These are phyloP conservation scores for Hoplostethus atlanticus DNA, from an alignment of 2,797 vertebrate genomes.

Conservation along the genomic window DNA sequence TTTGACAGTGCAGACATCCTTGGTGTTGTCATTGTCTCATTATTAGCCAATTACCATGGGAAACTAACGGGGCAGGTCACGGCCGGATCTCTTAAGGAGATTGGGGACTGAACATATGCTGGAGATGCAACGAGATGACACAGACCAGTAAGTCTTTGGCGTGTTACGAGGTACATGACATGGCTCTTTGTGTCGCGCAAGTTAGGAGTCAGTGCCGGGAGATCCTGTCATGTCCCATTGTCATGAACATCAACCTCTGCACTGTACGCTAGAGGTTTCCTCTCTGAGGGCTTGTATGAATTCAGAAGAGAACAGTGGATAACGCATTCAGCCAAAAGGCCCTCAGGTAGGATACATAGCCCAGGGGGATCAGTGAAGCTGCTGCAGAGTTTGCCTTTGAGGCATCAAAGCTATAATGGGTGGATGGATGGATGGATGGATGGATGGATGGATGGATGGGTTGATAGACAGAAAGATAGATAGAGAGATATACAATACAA, in stretches of 20 bases:
- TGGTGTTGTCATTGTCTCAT: slow-evolving; percentile 68
- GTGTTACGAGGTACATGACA: slow-evolving; percentile 62
- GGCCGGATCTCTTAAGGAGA: slow-evolving; percentile 67
- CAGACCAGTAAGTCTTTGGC: slow-evolving; percentile 67
- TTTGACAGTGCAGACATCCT: slow-evolving; percentile 74
- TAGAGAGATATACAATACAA: neutral
- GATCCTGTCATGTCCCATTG: slow-evolving; percentile 74
- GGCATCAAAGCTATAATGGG: slow-evolving; percentile 58
- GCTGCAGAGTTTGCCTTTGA: slow-evolving; percentile 56
- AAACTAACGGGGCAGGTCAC: slow-evolving; percentile 75
- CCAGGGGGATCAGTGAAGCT: slow-evolving; percentile 55
- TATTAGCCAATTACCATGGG: slow-evolving; percentile 80
- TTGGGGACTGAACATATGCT: slow-evolving; percentile 76
- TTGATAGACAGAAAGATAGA: neutral
- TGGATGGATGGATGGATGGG: slow-evolving; percentile 22
- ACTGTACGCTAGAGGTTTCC: slow-evolving; percentile 55
- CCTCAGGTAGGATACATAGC: slow-evolving; percentile 60
- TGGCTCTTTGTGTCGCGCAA: slow-evolving; percentile 60
- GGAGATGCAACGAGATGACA: slow-evolving; percentile 64
- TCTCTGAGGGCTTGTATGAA: slow-evolving; percentile 58
- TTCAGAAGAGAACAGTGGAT: slow-evolving; percentile 65
- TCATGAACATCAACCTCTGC: slow-evolving; percentile 70
- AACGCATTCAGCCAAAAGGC: slow-evolving; percentile 62
- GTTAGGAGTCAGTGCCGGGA: slow-evolving; percentile 53
- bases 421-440: slow-evolving; percentile 35